A percentile compares a stretch with the other conserved stretches of the same genome.
Conservation (phyloP, 2,113 vertebrate species). For the Trichomycterus rosablanca region DNA sequence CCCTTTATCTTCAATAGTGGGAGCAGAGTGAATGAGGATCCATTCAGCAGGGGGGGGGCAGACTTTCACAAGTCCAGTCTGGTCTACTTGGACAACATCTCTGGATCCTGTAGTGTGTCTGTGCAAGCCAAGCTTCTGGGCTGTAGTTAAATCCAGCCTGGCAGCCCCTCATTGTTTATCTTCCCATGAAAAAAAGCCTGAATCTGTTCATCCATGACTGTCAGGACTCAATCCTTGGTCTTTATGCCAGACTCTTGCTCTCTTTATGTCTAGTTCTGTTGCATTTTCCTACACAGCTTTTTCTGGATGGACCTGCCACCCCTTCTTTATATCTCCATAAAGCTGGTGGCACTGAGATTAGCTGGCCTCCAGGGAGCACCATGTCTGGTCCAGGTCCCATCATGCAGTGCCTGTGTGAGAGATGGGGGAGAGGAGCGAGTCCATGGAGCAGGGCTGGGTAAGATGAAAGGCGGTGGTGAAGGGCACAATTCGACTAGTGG, state of each 20-base stretch:
- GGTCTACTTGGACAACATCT: slow-evolving; percentile 11
- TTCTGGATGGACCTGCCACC: slow-evolving; percentile 86
- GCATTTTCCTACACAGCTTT: slow-evolving; percentile 66
- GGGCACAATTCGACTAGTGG: slow-evolving; percentile 75
- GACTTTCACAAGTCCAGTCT: slow-evolving; percentile 23
- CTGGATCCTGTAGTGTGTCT: slow-evolving; percentile 15
- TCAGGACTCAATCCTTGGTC: slow-evolving; percentile 10
- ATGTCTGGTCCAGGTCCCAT: slow-evolving; percentile 57
- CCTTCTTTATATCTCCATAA: slow-evolving; percentile 35
- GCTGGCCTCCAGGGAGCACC: slow-evolving; percentile 23
- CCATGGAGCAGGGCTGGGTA: slow-evolving; percentile 85
- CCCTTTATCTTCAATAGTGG: slow-evolving; percentile 7
- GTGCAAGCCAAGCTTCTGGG: slow-evolving; percentile 6
- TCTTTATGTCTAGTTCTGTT: slow-evolving; percentile 59
- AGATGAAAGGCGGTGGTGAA: slow-evolving; percentile 85
- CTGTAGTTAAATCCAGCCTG: slow-evolving; percentile 18
- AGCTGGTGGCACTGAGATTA: slow-evolving; percentile 18
- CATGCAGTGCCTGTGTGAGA: slow-evolving; percentile 73
- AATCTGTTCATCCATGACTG: slow-evolving; percentile 17
- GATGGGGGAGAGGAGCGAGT: slow-evolving; percentile 81
- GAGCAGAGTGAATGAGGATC: slow-evolving; percentile 25
- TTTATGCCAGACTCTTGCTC: slow-evolving; percentile 55
- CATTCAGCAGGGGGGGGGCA: slow-evolving; percentile 18
- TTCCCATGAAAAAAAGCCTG: slow-evolving; percentile 14
- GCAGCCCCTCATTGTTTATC: not conserved